Percentiles rank a stretch among this genome's conserved stretches.
Evolutionary conservation across 2,888 invertebrate species (phyloP).

Genomic region (Ypsolopha scabrella): DNA sequence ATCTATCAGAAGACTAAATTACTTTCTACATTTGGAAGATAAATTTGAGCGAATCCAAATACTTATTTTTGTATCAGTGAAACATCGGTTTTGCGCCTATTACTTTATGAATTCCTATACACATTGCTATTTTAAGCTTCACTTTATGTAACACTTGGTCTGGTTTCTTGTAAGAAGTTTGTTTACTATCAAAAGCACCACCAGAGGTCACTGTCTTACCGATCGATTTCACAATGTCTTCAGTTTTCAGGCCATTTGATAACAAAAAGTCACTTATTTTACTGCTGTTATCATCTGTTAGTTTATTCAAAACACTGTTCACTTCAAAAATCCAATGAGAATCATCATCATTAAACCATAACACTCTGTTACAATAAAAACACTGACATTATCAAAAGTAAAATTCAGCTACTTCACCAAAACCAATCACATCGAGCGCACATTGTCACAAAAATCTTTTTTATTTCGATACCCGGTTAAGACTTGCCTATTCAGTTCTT

Average conservation of each 20-base stretch:
- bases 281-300: background rate
- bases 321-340: conserved; percentile 20
- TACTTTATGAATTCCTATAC: too few relatives aligned
- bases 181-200: conserved; percentile 15
- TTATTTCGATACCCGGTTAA: too few relatives aligned
- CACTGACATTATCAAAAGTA: background rate
- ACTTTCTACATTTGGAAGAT: conserved; percentile 16
- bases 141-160: conserved; percentile 14
- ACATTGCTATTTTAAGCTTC: conserved; percentile 2
- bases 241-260: conserved; percentile 1
- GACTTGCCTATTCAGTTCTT: conserved; percentile 3
- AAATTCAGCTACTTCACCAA: too few relatives aligned
- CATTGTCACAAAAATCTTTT: too few relatives aligned
- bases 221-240: conserved; percentile 29
- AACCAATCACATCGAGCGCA: too few relatives aligned
- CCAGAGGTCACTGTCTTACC: conserved; percentile 41
- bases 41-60: conserved; percentile 17
- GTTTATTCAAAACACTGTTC: conserved; percentile 6
- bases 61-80: conserved; percentile 15
- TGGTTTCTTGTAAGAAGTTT: conserved; percentile 3
- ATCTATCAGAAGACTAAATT: background rate
- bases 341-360: conserved; percentile 15
- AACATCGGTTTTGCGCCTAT: too few relatives aligned
- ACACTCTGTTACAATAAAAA: conserved; percentile 5
- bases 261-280: background rate